Base-by-base conservation (phyloP, 2,113 vertebrate species). In the Anthoscopus minutus region DNA sequence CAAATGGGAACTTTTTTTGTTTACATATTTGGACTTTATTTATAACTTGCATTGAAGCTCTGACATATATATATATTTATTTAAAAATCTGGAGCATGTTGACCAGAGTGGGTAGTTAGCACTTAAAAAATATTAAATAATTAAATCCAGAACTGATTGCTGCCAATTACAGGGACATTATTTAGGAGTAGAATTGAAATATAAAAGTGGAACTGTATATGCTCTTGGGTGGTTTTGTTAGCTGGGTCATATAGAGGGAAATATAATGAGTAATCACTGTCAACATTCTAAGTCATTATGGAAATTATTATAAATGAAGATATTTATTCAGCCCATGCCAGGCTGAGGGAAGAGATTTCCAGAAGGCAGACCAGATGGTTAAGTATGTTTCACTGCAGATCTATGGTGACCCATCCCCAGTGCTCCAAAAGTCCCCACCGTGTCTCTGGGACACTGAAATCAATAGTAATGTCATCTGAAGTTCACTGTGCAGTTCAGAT, bases 361-460 rank as follows among this genome's bases (percentile, higher is more conserved):
- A 97, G 95, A 96, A 96, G 81, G 88, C 23, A 96, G 44, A 65
- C 71, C 90, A 95, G 95, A 91, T 96, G 94, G 93, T 77, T 80
- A 93, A 94, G 73, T 86, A 37, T 40, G 33, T 94, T 96, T 94
- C 82, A 77, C 50, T 86, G 57, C n/a, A 83, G 47, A 86, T 65
- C 53, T 86, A 4, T 78, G 81, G 51, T 95, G 93, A 92, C 80
- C 95, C 61, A 67, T 83, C 58, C 44, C 21, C 70, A 82, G 42
- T 71, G 70, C 65, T 96, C 86, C 56, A 61, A 40, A 81, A 92
- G 70, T 92, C n/a, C 1, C 62, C 28, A 19, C 76, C 15, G 13
- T 8, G 40, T 40, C 78, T 88, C 50, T 65, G 65, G 93, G 66
- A 86, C 33, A 37, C 31, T n/a, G 53, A 81, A 73, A 81, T 81